Conservation (phyloP, 2,113 vertebrate genomes). For the Sarotherodon lohbergeri region DNA sequence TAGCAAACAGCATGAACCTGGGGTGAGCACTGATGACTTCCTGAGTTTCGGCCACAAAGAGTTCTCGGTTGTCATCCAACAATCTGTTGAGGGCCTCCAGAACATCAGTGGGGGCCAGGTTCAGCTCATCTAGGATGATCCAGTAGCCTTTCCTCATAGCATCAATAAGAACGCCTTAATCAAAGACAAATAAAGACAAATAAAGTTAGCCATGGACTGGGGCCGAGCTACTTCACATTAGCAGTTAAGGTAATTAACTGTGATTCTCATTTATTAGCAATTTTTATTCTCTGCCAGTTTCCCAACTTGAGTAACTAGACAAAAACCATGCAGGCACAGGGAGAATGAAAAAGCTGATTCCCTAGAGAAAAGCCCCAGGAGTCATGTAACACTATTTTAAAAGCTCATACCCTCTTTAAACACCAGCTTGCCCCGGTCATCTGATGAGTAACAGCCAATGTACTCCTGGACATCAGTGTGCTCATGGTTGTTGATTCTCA, state of each 20-base stretch:
- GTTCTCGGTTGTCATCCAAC: constrained; percentile 93
- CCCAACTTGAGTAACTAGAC: background rate
- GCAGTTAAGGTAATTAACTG: background rate
- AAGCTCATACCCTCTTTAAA: constrained; percentile 86
- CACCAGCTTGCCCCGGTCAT: constrained; percentile 83
- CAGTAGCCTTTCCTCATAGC: constrained; percentile 98
- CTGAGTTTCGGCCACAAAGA: constrained; percentile 93
- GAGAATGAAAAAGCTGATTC: background rate
- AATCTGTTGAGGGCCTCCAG: constrained; percentile 94
- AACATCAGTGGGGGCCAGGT: constrained; percentile 95
- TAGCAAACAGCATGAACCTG: constrained; percentile 95
- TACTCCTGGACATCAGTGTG: constrained; percentile 99
- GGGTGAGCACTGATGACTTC: constrained; percentile 93
- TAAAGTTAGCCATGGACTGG: background rate
- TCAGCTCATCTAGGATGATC: constrained; percentile 95
- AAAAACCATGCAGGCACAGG: background rate
- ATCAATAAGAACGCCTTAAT: constrained; percentile 87
- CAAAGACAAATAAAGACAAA: background rate
- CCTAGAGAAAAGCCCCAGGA: background rate
- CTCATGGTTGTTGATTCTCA: constrained; percentile 97
- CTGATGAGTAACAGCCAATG: constrained; percentile 92
- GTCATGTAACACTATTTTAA: background rate
- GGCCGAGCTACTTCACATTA: background rate
- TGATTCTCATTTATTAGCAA: background rate
- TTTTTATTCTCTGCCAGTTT: background rate